Base-by-base conservation (phyloP, 2,797 vertebrate genomes). In the Sylvia borin region DNA sequence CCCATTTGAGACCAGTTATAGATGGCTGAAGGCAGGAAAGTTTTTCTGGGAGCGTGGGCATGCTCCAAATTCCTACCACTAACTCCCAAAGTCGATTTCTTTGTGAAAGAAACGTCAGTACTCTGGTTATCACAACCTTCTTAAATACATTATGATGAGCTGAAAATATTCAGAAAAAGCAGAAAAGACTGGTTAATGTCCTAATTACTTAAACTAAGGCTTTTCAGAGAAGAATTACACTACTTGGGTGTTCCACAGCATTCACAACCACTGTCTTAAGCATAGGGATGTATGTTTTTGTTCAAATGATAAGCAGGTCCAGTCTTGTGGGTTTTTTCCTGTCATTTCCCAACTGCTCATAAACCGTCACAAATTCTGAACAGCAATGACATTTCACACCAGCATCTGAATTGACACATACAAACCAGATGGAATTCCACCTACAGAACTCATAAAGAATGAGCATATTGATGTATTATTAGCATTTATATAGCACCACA, bases 361-460 rank as follows among this genome's bases (percentile, higher is more conserved):
- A 93, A 93, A 27, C 54, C 38, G 45, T 70, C 58, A 78, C 43
- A 88, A 91, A 92, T 79, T 82, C 87, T 75, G 77, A 95, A 67
- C 73, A 94, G 66, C 78, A 75, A 80, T 70, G 86, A 70, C 76
- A 93, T 88, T 90, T 95, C 78, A 84, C 84, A 75, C 73, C 38
- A 77, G 51, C 60, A 80, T 71, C n/a, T 94, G 82, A 57, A 84
- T 36, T 91, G 82, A 90, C 42, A 79, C 92, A 78, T 74, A 88
- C 74, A 66, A 91, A 90, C 80, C 96, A 95, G 95, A 95, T 95
- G 96, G 95, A 90, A 93, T 79, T 89, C 95, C 90, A 95, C 95
- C 93, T 90, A 90, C 95, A 94, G 72, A 81, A 64, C 38, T 51
- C 60, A 47, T 6, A 82, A 93, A 92, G 78, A 94, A 94, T 85